These are phyloP conservation scores for Xylocampa areola DNA, from an alignment of 2,888 invertebrate species.

Conservation along the genomic window DNA sequence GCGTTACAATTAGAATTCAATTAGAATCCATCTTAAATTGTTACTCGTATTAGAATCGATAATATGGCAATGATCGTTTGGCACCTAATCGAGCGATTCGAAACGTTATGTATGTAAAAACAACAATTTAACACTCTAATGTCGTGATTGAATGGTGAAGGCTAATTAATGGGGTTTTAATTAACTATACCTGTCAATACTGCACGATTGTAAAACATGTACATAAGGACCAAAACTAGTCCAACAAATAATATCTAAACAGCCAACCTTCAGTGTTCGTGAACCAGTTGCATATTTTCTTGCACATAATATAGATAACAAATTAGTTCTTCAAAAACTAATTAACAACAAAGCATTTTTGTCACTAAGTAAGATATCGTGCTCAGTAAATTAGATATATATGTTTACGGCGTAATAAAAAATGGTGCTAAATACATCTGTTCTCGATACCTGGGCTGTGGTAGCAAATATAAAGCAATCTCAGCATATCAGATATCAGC, in stretches of 20 bases:
- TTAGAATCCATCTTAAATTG: conserved; percentile 18
- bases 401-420: too few relatives aligned
- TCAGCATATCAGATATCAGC: too few relatives aligned
- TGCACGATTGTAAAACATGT: conserved; percentile 34
- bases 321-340: conserved; percentile 10
- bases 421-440: too few relatives aligned
- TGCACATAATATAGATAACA: conserved; percentile 33
- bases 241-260: conserved; percentile 10
- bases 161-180: conserved; percentile 42
- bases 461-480: too few relatives aligned
- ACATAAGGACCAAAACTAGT: conserved; percentile 7
- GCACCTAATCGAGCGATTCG: conserved; percentile 15
- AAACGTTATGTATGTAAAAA: conserved; percentile 21
- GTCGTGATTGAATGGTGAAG: conserved; percentile 46
- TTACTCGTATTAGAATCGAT: conserved; percentile 8
- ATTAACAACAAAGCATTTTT: conserved; percentile 8
- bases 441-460: too few relatives aligned
- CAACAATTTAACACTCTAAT: conserved; percentile 11
- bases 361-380: conserved; percentile 7
- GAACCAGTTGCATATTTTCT: conserved; percentile 49
- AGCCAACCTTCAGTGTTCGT: conserved; percentile 40
- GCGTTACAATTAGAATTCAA: conserved; percentile 24
- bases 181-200: conserved; percentile 33
- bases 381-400: neutral
- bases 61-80: conserved; percentile 24